Evolutionary conservation across 2,113 vertebrate genomes (phyloP).

Genomic region (Herpetotheres cachinnans): DNA sequence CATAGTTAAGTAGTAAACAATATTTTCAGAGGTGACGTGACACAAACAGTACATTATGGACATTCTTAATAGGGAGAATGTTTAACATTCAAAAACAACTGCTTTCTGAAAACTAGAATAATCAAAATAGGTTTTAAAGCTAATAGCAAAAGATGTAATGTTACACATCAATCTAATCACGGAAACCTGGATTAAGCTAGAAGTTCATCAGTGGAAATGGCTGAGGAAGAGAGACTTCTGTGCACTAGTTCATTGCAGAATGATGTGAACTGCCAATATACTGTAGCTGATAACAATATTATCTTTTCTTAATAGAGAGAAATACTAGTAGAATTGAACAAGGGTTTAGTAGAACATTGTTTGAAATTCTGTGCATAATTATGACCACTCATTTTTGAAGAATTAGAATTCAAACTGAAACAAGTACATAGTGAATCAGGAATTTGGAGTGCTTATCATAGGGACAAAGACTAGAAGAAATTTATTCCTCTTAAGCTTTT

Average conservation of each 20-base stretch:
- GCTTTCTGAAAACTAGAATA: not conserved
- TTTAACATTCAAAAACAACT: not conserved
- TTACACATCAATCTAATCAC: not conserved
- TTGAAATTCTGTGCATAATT: not conserved
- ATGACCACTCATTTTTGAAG: not conserved
- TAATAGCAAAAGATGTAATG: not conserved
- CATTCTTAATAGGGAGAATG: not conserved
- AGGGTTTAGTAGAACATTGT: not conserved
- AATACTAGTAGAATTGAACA: not conserved
- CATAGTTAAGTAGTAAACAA: not conserved
- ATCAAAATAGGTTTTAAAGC: not conserved
- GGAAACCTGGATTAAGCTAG: not conserved
- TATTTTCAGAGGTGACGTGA: not conserved
- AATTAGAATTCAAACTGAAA: not conserved
- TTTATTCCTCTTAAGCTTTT: not conserved
- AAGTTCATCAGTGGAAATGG: not conserved
- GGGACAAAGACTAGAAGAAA: not conserved
- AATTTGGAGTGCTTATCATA: not conserved
- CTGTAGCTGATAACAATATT: not conserved
- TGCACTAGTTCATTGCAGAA: not conserved
- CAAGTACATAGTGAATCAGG: not conserved
- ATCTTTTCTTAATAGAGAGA: not conserved
- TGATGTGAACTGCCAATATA: not conserved
- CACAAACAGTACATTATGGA: not conserved
- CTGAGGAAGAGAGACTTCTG: not conserved